These are phyloP conservation scores for Neotoma lepida DNA, from an alignment of 2,113 vertebrate genomes.

Conservation along the genomic window DNA sequence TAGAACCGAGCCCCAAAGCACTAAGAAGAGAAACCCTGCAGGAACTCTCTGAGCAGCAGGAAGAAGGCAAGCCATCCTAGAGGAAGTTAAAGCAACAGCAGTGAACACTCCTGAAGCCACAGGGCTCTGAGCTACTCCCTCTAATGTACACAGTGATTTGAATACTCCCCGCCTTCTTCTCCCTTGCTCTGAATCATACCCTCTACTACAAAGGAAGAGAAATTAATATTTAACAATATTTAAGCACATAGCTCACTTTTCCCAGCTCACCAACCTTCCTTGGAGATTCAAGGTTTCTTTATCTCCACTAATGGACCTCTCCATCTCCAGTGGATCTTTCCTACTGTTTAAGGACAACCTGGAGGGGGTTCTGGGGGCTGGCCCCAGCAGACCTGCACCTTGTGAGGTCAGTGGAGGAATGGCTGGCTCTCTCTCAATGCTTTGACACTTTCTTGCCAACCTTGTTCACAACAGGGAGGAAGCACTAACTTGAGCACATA, in stretches of 20 bases:
- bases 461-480: background rate
- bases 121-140: accelerated
- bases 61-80: conserved; percentile 53
- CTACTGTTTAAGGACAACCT: background rate
- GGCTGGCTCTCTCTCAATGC: accelerated
- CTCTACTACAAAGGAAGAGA: background rate
- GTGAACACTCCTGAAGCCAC: background rate
- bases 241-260: background rate
- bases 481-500: background rate
- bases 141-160: accelerated
- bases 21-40: conserved; percentile 55
- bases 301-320: background rate
- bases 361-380: background rate
- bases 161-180: background rate
- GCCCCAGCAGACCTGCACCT: accelerated
- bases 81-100: background rate
- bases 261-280: background rate
- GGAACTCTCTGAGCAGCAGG: background rate
- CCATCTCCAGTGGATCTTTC: background rate
- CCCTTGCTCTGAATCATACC: background rate
- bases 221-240: conserved; percentile 55
- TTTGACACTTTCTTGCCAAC: background rate
- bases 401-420: accelerated
- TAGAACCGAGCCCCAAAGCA: background rate
- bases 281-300: background rate